Evolutionary conservation across 1,140 invertebrate genomes (phyloP), one percentile per base, ranked within the genome.

Genomic region (Lepidostoma basale): DNA sequence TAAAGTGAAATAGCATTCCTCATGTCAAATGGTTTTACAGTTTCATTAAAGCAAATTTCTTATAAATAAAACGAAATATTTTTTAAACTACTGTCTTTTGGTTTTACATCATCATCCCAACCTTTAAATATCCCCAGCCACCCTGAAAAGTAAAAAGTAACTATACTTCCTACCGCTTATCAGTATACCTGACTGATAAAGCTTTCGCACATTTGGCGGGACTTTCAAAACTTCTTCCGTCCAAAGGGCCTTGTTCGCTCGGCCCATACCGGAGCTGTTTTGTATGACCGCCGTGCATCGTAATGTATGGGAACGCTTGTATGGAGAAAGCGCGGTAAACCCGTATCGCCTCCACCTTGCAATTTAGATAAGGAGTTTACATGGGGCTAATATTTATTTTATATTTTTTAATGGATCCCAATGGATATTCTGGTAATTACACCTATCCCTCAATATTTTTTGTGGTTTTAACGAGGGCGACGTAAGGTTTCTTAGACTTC

Each of bases 1-100:
- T 82, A 81, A 81, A 79, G 80, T 79, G 56, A 79, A 82, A 77
- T 82, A 83, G 80, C 82, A 83, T 83, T 83, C 82, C 82, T 82
- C 81, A 79, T 68, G 80, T 83, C 82, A 60, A 60, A 79, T 79
- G 80, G 79, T 81, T 60, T 83, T 82, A 83, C 81, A 83, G 83
- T 83, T 67, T 83, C 81, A 83, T 82, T 81, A 82, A 83, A 59
- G 78, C 82, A 83, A 83, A 83, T 68, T 83, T 83, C 82, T 79
- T 83, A 83, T 82, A 81, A 81, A 78, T 77, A 71, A 65, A 64
- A 72, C 67, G 62, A 77, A 73, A 73, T 73, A 73, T 73, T 73
- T 73, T 73, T 73, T 73, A 72, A 40, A 73, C 33, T 16, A 40
- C 16, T 22, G 47, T 69, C 23, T 73, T 66, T 68, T 39, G 54